Evolutionary conservation across 2,888 invertebrate species (phyloP), one percentile per base, ranked within the genome.

Genomic region (Malacosoma neustria): DNA sequence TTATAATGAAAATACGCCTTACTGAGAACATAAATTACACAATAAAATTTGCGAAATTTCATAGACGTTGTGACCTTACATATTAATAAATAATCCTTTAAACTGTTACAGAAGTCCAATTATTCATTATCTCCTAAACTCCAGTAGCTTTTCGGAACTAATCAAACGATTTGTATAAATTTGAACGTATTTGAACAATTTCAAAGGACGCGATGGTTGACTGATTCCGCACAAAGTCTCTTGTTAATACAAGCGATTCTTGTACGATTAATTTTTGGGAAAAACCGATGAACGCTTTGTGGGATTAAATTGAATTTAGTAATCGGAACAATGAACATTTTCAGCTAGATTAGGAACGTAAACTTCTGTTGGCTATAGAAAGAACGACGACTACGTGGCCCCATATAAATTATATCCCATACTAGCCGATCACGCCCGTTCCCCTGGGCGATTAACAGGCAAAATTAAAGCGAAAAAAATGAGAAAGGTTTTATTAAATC

Each of bases 81-180:
- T 13, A 32, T 13, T 13, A 32, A 13, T 32, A 13, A 13, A 13
- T 22, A 5, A 22, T 22, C 39, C 32, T 32, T 42, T 14, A 22
- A 34, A 40, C 9, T 39, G 31, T 14, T 45, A 40, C 39, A 36
- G 37, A 42, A 39, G 45, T 22, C 5, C 22, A 22, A 22, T 7
- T 22, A 22, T 22, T 22, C 9, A 5, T 22, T 9, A 22, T 22
- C 22, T 9, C 13, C 13, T 13, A 13, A 12, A 13, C 13, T 13
- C 13, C 13, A 7, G 9, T 11, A 35, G 35, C 30, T 30, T 35
- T 33, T 12, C 4, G n/a, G 9, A 13, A 33, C 13, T 13, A n/a
- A n/a, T 33, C 14, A 22, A 9, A 5, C 6, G 22, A 22, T 22
- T 29, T 14, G 7, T 34, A 32, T 33, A 38, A 30, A 33, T 35